A percentile compares a stretch with the other conserved stretches of the same genome.
These are phyloP conservation scores for Trachelus stipa DNA, from an alignment of 2,888 invertebrate genomes.

Conservation along the genomic window DNA sequence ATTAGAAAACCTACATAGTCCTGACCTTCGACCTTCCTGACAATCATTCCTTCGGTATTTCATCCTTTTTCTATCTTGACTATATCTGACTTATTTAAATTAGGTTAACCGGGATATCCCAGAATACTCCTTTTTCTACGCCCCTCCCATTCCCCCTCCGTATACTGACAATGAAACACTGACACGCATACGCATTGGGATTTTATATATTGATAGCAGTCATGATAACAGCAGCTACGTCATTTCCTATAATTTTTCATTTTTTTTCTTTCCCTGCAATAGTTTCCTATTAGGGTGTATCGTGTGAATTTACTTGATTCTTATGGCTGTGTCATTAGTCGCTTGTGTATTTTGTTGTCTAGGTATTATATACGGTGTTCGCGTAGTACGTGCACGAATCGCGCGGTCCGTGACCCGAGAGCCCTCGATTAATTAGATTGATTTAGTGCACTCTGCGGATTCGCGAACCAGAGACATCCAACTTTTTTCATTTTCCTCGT, in stretches of 20 bases:
- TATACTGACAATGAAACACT: background rate
- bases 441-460: background rate
- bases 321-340: background rate
- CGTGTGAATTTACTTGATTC: background rate
- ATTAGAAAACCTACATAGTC: background rate
- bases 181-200: background rate
- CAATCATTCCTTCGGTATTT: background rate
- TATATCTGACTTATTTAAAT: background rate
- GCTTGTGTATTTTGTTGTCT: background rate
- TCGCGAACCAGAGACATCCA: background rate
- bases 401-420: background rate
- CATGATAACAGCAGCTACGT: background rate
- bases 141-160: background rate
- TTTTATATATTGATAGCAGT: background rate
- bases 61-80: background rate
- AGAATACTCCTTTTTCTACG: background rate
- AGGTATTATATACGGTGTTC: background rate
- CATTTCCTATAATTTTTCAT: background rate
- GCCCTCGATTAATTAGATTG: background rate
- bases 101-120: background rate
- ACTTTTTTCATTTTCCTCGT: background rate
- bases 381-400: background rate
- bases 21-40: background rate
- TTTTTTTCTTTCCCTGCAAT: background rate
- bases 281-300: background rate